Conservation (phyloP, 2,888 invertebrate genomes). For the Spodoptera littoralis region DNA sequence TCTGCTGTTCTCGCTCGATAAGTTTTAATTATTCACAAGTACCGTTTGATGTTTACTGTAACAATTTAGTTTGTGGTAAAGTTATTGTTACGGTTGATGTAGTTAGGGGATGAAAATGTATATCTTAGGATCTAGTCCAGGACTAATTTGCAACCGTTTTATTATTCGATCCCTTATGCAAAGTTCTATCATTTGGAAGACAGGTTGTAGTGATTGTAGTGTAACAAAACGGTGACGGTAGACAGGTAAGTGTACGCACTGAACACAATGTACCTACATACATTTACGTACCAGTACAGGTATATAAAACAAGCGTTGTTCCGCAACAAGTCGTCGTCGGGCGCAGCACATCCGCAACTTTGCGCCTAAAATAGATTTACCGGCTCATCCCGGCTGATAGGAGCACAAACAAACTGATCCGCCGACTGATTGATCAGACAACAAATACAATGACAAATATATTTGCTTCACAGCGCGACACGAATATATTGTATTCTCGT, state of each 20-base stretch:
- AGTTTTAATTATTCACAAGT: slow-evolving; percentile 38
- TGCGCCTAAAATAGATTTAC: slow-evolving; percentile 13
- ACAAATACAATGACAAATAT: slow-evolving; percentile 46
- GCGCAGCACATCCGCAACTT: not conserved
- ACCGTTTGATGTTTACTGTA: slow-evolving; percentile 20
- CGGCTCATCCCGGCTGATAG: slow-evolving; percentile 20
- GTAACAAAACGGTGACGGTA: no score
- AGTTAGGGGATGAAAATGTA: no score
- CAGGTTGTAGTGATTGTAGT: no score
- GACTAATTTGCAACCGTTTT: no score
- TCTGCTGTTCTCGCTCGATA: slow-evolving; percentile 33
- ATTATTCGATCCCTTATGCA: no score
- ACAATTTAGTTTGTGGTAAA: not conserved
- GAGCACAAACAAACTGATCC: slow-evolving; percentile 37
- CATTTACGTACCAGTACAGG: no score
- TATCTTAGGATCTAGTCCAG: no score
- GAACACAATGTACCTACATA: no score
- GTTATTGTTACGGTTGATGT: no score
- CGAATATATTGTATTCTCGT: slow-evolving; percentile 22
- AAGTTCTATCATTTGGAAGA: no score
- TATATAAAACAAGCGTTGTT: no score
- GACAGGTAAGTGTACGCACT: no score
- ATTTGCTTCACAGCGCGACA: slow-evolving; percentile 19
- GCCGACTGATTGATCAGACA: slow-evolving; percentile 41
- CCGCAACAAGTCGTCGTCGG: not conserved